Conservation (phyloP, 2,888 invertebrate genomes). For the Oscheius myriophilus region DNA sequence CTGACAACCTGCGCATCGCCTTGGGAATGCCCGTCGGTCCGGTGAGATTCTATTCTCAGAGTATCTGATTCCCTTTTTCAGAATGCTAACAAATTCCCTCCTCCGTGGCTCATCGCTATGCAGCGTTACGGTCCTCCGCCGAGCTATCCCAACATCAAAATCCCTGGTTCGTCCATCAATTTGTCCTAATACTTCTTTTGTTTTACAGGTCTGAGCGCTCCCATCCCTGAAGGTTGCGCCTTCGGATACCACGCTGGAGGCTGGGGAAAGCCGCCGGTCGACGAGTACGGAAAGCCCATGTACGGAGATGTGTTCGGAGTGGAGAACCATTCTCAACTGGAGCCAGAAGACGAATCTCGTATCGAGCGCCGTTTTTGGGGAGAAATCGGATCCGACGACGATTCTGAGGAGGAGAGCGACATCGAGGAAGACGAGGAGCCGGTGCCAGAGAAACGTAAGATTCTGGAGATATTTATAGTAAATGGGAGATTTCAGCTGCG, state of each 20-base stretch:
- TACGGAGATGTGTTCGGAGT: conserved; percentile 99
- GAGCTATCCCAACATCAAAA: conserved; percentile 96
- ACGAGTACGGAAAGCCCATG: conserved; percentile 94
- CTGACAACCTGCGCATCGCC: conserved; percentile 93
- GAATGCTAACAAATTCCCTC: conserved; percentile 78
- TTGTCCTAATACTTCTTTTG: background rate
- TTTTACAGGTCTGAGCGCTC: conserved; percentile 91
- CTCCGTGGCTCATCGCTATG: conserved; percentile 96
- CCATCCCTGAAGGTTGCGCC: conserved; percentile 91
- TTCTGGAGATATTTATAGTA: too few relatives aligned
- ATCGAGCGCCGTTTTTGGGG: conserved; percentile 96
- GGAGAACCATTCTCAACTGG: conserved; percentile 50
- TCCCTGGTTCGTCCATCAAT: conserved; percentile 71
- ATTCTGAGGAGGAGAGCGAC: conserved; percentile 69
- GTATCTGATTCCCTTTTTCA: conserved; percentile 44
- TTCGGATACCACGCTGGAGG: conserved; percentile 99
- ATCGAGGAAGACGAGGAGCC: conserved; percentile 60
- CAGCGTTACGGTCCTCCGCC: conserved; percentile 98
- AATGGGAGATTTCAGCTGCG: conserved; percentile 1
- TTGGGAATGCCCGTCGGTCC: conserved; percentile 98
- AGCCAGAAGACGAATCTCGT: conserved; percentile 81
- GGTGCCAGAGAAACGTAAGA: conserved; percentile 59
- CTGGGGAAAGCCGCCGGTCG: conserved; percentile 99
- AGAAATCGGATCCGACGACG: conserved; percentile 89
- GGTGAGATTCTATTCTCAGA: conserved; percentile 51